Evolutionary conservation across 2,113 vertebrate species (phyloP).

Genomic region (Apeltes quadracus): DNA sequence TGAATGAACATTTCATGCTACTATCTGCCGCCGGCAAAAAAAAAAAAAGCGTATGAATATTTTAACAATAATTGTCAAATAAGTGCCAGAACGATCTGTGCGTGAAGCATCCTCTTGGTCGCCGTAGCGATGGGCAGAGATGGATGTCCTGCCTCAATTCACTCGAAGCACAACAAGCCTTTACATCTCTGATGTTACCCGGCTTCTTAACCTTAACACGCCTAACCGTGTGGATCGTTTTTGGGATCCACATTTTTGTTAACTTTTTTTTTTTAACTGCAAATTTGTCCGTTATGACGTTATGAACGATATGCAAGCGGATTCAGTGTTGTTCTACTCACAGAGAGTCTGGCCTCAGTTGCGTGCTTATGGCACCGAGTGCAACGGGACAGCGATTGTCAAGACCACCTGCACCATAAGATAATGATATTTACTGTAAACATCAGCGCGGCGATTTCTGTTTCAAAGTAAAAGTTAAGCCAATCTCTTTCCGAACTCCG

Average conservation of each 20-base stretch:
- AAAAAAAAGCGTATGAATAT: slow-evolving; percentile 18
- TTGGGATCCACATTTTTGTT: not conserved
- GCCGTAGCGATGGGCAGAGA: not conserved
- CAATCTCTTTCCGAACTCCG: not conserved
- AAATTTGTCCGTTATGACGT: not conserved
- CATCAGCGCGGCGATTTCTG: not conserved
- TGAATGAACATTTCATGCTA: slow-evolving; percentile 21
- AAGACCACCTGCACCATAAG: too few relatives aligned
- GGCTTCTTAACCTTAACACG: not conserved
- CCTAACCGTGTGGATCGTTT: not conserved
- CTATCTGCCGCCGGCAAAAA: slow-evolving; percentile 5
- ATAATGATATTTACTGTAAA: slow-evolving; percentile 37
- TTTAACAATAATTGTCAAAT: slow-evolving; percentile 1
- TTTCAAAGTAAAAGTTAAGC: not conserved
- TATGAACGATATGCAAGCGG: not conserved
- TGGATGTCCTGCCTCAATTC: not conserved
- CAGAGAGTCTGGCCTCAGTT: slow-evolving; percentile 1
- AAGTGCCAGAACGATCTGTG: not conserved
- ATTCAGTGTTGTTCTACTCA: slow-evolving; percentile 4
- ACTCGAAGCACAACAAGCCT: not conserved
- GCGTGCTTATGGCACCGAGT: slow-evolving; percentile 21
- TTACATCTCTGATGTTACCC: not conserved
- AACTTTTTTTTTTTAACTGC: not conserved
- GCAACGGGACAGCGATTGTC: slow-evolving; percentile 34
- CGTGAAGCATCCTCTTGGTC: not conserved